Evolutionary conservation across 2,888 invertebrate species (phyloP), one percentile per base, ranked within the genome.

Genomic region (Eilema caniola): DNA sequence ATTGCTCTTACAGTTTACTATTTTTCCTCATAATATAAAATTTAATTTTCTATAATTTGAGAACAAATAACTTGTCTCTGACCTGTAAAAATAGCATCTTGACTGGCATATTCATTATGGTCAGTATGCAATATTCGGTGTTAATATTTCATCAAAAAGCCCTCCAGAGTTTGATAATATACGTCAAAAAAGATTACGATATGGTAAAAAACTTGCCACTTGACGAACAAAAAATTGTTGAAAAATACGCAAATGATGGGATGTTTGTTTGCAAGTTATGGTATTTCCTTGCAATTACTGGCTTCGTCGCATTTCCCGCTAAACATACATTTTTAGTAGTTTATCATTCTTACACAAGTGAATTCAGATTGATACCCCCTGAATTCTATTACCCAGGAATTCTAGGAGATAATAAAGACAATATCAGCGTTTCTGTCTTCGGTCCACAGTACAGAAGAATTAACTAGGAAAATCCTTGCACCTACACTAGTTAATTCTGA

Each of bases 141-240:
- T 69, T 89, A 60, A 11, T 86, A 0, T 72, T 67, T 41, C 79
- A 88, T 65, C 84, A 83, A 59, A 66, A 79, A 0, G 1, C 59
- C 8, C 56, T 89, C 0, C 53, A 65, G 8, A 71, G 71, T 0
- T 61, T 92, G 7, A 85, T 91, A 1, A 71, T 76, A 1, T 66
- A 72, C 7, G 77, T 91, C 7, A 84, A 87, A 20, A 69, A 67
- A 11, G 90, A 91, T 73, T 92, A 82, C 64, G 69, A 72, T 12
- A 41, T 31, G 0, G 78, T 81, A 0, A 69, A 76, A 28, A 16
- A 68, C 1, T 72, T 85, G 7, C n/a, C 82, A 0, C 5, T 59
- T 1, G 64, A 79, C 0, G 89, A 90, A 61, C 79, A 80, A 63
- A 61, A 75, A 0, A 67, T 89, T 0, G 71, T 89, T 0, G 23